Conservation (phyloP, 2,113 vertebrate species). For the Pseudorectes ferrugineus region DNA sequence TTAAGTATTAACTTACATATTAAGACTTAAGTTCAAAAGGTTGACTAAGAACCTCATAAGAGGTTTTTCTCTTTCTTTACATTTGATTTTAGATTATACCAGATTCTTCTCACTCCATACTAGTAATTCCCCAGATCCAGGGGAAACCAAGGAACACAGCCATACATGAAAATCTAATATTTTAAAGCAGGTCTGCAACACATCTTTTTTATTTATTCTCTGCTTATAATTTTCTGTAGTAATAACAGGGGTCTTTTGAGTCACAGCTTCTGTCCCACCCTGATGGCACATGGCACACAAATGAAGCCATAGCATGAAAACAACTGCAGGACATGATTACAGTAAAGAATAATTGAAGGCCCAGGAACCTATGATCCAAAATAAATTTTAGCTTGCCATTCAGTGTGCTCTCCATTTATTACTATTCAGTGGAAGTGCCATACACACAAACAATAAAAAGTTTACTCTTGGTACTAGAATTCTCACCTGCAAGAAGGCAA, state of each 20-base stretch:
- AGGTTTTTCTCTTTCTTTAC: background rate
- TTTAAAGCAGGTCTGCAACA: background rate
- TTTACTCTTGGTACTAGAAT: slow-evolving; percentile 18
- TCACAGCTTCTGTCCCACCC: background rate
- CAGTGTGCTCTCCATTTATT: background rate
- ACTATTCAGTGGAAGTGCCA: slow-evolving; percentile 11
- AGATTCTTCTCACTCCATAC: background rate
- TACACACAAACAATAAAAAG: background rate
- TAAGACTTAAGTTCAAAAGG: background rate
- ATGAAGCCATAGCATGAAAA: slow-evolving; percentile 26
- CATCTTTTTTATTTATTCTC: background rate
- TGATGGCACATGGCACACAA: background rate
- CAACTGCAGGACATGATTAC: background rate
- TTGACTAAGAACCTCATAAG: background rate
- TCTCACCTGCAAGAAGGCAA: background rate
- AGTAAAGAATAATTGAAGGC: slow-evolving; percentile 34
- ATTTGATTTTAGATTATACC: background rate
- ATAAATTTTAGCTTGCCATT: slow-evolving; percentile 21
- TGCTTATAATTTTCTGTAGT: background rate
- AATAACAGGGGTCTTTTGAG: background rate
- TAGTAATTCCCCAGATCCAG: background rate
- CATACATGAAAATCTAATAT: background rate
- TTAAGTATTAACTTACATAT: background rate
- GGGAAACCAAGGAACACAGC: background rate
- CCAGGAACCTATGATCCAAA: slow-evolving; percentile 1